Conservation (phyloP, 2,113 vertebrate genomes). For the Tetrao urogallus region DNA sequence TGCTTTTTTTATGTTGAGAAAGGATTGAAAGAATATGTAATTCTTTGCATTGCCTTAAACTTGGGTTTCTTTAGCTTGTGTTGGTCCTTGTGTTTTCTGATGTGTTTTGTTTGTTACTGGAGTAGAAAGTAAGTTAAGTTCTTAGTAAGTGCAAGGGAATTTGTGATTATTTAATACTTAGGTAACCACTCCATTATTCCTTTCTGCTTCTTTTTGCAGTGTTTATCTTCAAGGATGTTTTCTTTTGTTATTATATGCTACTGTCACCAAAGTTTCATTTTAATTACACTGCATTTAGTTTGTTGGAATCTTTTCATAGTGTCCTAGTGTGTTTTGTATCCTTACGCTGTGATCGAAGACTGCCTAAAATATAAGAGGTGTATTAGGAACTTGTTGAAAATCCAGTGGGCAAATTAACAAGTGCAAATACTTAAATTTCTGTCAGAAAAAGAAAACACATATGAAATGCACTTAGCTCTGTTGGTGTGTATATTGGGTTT, state of each 20-base stretch:
- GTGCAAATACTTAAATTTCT: not conserved
- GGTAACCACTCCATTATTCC: not conserved
- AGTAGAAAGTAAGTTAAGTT: not conserved
- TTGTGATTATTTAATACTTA: not conserved
- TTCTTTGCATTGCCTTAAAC: not conserved
- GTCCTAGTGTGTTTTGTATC: not conserved
- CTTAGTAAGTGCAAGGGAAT: not conserved
- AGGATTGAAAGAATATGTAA: not conserved
- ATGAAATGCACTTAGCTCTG: not conserved
- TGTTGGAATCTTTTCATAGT: rapidly evolving
- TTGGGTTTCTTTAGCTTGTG: not conserved
- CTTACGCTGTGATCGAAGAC: not conserved
- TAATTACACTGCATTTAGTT: not conserved
- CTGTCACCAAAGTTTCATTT: not conserved
- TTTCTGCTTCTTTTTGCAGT: not conserved
- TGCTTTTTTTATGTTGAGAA: not conserved
- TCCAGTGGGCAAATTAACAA: not conserved
- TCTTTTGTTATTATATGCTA: not conserved
- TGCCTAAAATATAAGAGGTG: not conserved
- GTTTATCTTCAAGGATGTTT: not conserved
- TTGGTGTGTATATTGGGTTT: not conserved
- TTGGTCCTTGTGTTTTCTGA: not conserved
- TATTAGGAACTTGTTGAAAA: not conserved
- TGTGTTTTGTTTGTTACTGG: not conserved
- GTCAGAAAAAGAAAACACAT: not conserved